Percentiles rank a stretch among this genome's conserved stretches.
Conservation (phyloP, 2,888 invertebrate genomes). For the Eristalinus sepulchralis region DNA sequence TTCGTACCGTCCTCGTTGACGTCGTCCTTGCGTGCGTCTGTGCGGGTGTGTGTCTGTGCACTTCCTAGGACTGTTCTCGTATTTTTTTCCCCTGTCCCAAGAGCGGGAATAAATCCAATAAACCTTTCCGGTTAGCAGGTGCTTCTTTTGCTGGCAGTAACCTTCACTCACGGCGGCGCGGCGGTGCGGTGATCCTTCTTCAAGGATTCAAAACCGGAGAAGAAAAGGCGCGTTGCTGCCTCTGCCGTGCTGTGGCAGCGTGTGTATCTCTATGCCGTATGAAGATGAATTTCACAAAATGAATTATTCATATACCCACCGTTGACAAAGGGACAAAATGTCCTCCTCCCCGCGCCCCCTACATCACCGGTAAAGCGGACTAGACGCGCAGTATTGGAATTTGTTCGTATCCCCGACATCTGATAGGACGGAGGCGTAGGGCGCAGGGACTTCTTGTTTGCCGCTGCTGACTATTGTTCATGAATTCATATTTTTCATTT, state of each 20-base stretch:
- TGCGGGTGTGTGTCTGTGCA: not conserved
- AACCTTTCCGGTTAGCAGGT: slow-evolving; percentile 71
- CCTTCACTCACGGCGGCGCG: slow-evolving; percentile 23
- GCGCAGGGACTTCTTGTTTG: not conserved
- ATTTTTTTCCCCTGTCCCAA: slow-evolving; percentile 21
- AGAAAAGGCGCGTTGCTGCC: slow-evolving; percentile 56
- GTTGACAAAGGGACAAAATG: slow-evolving; percentile 24
- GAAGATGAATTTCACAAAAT: slow-evolving; percentile 67
- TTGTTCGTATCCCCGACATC: slow-evolving; percentile 19
- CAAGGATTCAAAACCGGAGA: slow-evolving; percentile 45
- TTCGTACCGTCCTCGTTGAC: not conserved
- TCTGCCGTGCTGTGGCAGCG: not conserved
- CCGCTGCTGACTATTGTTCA: slow-evolving; percentile 38
- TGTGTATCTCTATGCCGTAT: slow-evolving; percentile 35
- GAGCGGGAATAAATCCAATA: slow-evolving; percentile 66
- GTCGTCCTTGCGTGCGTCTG: not conserved
- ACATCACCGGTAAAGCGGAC: not conserved
- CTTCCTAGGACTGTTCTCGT: not conserved
- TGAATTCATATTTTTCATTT: slow-evolving; percentile 44
- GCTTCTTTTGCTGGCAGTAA: slow-evolving; percentile 45
- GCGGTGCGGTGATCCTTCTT: not conserved
- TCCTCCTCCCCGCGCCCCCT: not conserved
- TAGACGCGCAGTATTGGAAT: not conserved
- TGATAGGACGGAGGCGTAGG: not conserved
- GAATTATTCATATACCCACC: slow-evolving; percentile 64